These are phyloP conservation scores for Amblyraja radiata DNA, from an alignment of 2,797 vertebrate genomes.

Conservation along the genomic window DNA sequence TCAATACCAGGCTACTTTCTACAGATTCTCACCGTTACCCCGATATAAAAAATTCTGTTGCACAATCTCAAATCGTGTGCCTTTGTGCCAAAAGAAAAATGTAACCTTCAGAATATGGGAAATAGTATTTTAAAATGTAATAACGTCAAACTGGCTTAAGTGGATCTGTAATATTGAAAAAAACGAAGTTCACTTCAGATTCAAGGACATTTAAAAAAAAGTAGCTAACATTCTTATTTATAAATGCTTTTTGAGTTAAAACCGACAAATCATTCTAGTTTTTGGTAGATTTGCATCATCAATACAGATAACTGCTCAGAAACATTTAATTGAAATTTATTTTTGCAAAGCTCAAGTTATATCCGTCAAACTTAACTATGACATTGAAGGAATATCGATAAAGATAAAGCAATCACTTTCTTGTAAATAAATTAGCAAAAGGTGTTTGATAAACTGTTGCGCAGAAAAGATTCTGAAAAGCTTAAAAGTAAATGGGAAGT, in stretches of 20 bases:
- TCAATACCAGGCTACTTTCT: slow-evolving; percentile 2
- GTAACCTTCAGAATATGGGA: neutral
- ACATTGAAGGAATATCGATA: neutral
- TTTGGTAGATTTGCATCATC: neutral
- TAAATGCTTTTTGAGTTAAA: neutral
- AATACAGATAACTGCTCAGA: neutral
- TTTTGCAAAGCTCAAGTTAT: neutral
- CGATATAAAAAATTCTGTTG: neutral
- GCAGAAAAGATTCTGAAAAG: neutral
- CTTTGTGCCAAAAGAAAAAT: neutral
- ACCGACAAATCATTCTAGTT: neutral
- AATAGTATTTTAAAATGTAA: neutral
- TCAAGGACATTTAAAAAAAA: neutral
- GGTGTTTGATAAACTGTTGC: neutral
- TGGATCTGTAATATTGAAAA: neutral
- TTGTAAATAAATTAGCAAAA: neutral
- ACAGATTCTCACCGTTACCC: neutral
- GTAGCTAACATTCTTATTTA: neutral
- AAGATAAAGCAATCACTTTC: neutral
- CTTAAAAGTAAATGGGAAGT: neutral
- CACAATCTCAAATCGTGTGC: neutral
- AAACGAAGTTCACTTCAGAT: neutral
- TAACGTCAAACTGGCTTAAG: neutral
- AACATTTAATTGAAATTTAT: neutral
- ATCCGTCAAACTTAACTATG: neutral